Percentiles rank a stretch among this genome's conserved stretches.
Conservation (phyloP, 2,113 vertebrate genomes). For the Passer domesticus region DNA sequence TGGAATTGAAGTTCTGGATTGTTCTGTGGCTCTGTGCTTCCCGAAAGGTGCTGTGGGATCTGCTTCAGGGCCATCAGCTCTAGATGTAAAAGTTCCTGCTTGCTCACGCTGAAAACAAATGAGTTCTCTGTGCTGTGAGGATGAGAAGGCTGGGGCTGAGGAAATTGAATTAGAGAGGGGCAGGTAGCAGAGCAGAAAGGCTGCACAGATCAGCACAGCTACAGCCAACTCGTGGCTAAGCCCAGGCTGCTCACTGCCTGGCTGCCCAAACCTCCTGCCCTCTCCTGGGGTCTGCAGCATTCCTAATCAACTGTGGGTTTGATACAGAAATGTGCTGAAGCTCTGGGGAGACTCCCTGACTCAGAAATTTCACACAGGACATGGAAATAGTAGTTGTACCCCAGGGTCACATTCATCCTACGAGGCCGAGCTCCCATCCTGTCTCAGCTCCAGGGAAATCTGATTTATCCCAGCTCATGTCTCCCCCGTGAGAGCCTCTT, state of each 20-base stretch:
- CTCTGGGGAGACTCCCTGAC: not conserved
- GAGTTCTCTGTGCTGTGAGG: not conserved
- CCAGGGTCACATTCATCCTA: accelerated
- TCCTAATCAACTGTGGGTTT: not conserved
- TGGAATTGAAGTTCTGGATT: not conserved
- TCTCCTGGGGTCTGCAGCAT: not conserved
- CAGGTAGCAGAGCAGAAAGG: constrained; percentile 1
- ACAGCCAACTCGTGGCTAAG: accelerated
- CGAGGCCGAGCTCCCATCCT: not conserved
- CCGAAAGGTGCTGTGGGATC: accelerated
- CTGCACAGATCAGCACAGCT: not conserved
- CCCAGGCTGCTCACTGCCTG: not conserved
- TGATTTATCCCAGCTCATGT: not conserved
- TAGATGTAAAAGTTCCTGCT: not conserved
- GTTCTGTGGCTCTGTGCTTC: not conserved
- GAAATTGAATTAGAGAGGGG: not conserved
- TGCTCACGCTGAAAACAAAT: not conserved
- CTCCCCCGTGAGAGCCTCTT: not conserved
- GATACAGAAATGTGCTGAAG: not conserved
- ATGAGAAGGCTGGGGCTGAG: not conserved
- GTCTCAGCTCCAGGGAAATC: not conserved
- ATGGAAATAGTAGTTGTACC: not conserved
- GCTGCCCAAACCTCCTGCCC: not conserved
- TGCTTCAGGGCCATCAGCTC: not conserved
- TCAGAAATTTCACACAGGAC: not conserved